phyloP scores from a whole-genome alignment of 2,888 invertebrate species.

The Brachyptera risi region DNA sequence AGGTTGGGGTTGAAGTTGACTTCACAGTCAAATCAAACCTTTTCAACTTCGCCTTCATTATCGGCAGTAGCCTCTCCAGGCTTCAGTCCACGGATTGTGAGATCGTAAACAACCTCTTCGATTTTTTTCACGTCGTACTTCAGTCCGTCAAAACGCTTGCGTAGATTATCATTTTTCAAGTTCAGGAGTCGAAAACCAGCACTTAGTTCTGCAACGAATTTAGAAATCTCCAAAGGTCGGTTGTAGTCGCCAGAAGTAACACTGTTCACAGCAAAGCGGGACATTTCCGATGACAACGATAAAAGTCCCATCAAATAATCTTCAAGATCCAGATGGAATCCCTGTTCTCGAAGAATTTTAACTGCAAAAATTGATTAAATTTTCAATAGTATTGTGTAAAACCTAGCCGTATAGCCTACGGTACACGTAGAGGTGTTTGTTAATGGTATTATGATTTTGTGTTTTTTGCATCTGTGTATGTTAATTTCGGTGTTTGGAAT shows the following conservation, averaged over 20 bases:
- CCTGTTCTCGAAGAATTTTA: constrained; percentile 61
- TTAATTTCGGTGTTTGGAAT: too few relatives aligned
- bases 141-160: constrained; percentile 81
- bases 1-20: too few relatives aligned
- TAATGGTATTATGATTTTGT: too few relatives aligned
- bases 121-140: constrained; percentile 93
- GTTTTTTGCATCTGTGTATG: too few relatives aligned
- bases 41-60: neutral
- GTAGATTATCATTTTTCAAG: constrained; percentile 81
- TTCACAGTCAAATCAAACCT: too few relatives aligned
- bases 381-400: too few relatives aligned
- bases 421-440: too few relatives aligned
- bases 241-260: constrained; percentile 81
- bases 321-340: constrained; percentile 86
- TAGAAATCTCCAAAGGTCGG: constrained; percentile 74
- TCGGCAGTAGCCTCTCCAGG: constrained; percentile 37
- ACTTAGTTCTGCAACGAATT: constrained; percentile 82
- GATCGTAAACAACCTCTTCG: constrained; percentile 86
- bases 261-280: constrained; percentile 77
- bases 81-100: constrained; percentile 73
- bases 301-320: constrained; percentile 84
- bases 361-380: constrained; percentile 57
- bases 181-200: constrained; percentile 86
- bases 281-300: constrained; percentile 77
- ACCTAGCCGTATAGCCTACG: too few relatives aligned